Evolutionary conservation across 2,113 vertebrate genomes (phyloP), one percentile per base, ranked within the genome.

Genomic region (Euleptes europaea): DNA sequence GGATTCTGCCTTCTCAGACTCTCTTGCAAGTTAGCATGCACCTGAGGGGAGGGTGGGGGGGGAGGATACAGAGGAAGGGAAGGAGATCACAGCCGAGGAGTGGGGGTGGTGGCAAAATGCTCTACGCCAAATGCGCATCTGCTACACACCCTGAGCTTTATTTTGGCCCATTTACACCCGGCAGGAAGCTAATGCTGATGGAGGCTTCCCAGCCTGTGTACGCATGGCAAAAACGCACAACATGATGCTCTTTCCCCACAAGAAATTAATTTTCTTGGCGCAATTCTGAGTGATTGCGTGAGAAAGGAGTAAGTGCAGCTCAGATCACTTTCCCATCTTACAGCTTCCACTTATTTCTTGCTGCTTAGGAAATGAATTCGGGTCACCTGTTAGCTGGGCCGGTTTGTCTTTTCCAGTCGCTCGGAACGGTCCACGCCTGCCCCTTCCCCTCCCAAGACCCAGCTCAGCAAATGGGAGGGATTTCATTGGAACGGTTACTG

Each of bases 261-360:
- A 28, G 17, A 57, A 72, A 44, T 54, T 26, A 26, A 4, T 33
- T 35, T 73, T 26, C 10, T 14, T 79, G 26, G 17, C 8, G 2
- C 40, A 44, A 4, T 6, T 47, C 38, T 44, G 23, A 71, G 51
- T 31, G 49, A 28, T 70, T 66, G 40, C 17, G 0, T 0, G 31
- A 40, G 63, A 15, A 76, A 66, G 57, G 28, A 69, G 11, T 33
- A 28, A 1, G 0, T 57, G 0, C 1, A 19, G 2, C 0, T 42
- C 31, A 63, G 1, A 5, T 28, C 70, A 9, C 44, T 60, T 81
- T 75, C 40, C 6, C 73, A 78, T 47, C 77, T 26, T 1, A 54
- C 23, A 40, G 0, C 0, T 1, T 23, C 76, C 28, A 23, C 31
- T 19, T 44, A 5, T 78, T 49, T 8, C 28, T 60, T 74, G 82